Evolutionary conservation across 2,113 vertebrate genomes (phyloP), one percentile per base, ranked within the genome.

Genomic region (Cyrtonyx montezumae): DNA sequence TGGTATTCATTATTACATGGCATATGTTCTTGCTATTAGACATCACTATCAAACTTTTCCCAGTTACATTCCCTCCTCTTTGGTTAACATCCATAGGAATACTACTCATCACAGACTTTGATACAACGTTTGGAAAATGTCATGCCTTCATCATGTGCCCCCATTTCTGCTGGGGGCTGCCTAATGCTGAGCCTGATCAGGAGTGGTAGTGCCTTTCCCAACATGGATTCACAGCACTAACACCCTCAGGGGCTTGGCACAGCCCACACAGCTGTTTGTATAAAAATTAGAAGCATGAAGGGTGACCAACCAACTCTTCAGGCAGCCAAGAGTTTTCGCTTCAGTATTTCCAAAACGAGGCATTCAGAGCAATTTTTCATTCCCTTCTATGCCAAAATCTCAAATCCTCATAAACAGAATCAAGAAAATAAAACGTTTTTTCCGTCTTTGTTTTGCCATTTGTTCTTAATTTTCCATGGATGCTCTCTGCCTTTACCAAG

Each of bases 281-380:
- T 22, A 4, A 25, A 59, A 46, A 48, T 28, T 28, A 53, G 8
- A 37, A 62, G 46, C 17, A 26, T 25, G 46, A 34, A 5, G 1
- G 40, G 8, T 34, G 22, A 82, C 70, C 45, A 76, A 49, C n/a
- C 26, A 63, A 11, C 37, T 83, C 49, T 75, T 70, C 28, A 80
- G 34, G 48, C 69, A 93, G 77, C 37, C 73, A 56, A 85, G 71
- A 77, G 9, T 26, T 77, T 93, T 90, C 14, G 79, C 82, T 87
- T 85, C 53, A 56, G 32, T 66, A 70, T 77, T 55, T 69, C 83
- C 85, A 90, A 88, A 91, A 83, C 59, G 71, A 91, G 88, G 20
- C 55, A 74, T 59, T 82, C 1, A 0, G 61, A 93, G 74, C 11
- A 80, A 46, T 83, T 67, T 83, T 85, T 94, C 76, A 61, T 78